Base-by-base conservation (phyloP, 2,888 invertebrate species). In the Margaritifera margaritifera region DNA sequence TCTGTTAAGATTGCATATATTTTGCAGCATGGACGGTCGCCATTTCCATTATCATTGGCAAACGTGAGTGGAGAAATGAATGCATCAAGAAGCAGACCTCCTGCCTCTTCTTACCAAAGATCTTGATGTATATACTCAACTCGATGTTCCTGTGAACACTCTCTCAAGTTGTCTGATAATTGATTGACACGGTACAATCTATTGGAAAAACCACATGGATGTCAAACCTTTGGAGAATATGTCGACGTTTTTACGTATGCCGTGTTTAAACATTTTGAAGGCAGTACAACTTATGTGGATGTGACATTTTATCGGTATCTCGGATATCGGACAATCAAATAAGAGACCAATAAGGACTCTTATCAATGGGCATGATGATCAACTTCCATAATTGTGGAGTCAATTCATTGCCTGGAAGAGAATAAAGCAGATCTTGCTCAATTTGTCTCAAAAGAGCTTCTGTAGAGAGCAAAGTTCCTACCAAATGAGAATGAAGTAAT, bases 131-230 rank as follows among this genome's bases (percentile, higher is more conserved):
- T 6, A 8, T 31, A 31, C 31, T 31, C 6, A 31, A 8, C 1
- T 31, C 1, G 2, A 8, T 6, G 6, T 31, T 31, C 31, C 6
- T 31, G 31, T 31, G 31, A 8, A 31, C 8, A 31, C 6, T 1
- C 6, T 4, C 31, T n/a, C 6, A 8, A 25, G 53, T 5, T 62
- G 63, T 55, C 20, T 63, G 5, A 51, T 71, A 11, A 55, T 72
- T 51, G 71, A 73, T 73, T 71, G 67, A 20, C 71, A 67, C 72
- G 56, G 68, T 72, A 11, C 73, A 72, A 24, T 51, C 67, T 20
- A 4, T 72, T 31, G n/a, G 64, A 71, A 58, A 74, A 72, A 56
- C 68, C 73, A 15, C 8, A 51, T 19, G 55, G 53, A 50, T 68
- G 62, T 54, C 22, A 64, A 25, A 72, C 67, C 19, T 74, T 74